phyloP scores from a whole-genome alignment of 1,140 invertebrate species.

The Bombus fervidus region DNA sequence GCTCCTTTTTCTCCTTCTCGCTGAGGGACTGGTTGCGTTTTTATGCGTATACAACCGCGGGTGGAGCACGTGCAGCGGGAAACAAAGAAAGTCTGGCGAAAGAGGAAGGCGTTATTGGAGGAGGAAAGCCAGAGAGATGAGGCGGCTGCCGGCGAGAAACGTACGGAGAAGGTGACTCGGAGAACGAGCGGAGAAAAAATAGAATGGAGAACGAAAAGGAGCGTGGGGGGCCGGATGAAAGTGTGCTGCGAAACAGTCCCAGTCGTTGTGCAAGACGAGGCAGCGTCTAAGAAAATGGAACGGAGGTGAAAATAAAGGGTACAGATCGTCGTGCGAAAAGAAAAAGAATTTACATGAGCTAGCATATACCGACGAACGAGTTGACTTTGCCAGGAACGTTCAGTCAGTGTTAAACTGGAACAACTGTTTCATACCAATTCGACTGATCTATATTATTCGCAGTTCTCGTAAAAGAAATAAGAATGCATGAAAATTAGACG shows the following conservation, averaged over 20 bases:
- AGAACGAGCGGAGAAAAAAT: conserved; percentile 29
- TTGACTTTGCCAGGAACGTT: background rate
- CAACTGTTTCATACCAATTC: background rate
- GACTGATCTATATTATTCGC: background rate
- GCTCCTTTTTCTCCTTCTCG: background rate
- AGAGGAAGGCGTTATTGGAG: conserved; percentile 48
- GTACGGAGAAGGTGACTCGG: conserved; percentile 38
- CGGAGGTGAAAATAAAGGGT: conserved; percentile 37
- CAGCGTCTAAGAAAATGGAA: conserved; percentile 30
- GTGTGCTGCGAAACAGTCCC: conserved; percentile 57
- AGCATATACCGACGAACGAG: background rate
- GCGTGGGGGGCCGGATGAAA: conserved; percentile 36
- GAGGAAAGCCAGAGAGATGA: conserved; percentile 5
- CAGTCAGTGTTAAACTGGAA: background rate
- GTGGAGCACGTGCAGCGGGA: conserved; percentile 68
- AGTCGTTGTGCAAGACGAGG: conserved; percentile 18
- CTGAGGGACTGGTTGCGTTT: background rate
- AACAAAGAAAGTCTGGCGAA: conserved; percentile 64
- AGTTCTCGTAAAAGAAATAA: too few relatives aligned
- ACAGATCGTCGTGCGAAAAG: conserved; percentile 22
- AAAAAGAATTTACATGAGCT: conserved; percentile 29
- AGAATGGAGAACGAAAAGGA: conserved; percentile 46
- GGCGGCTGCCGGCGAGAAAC: conserved; percentile 11
- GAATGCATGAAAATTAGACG: background rate
- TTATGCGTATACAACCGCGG: conserved; percentile 51